phyloP scores from a whole-genome alignment of 2,113 vertebrate species.

The Cyanistes caeruleus region DNA sequence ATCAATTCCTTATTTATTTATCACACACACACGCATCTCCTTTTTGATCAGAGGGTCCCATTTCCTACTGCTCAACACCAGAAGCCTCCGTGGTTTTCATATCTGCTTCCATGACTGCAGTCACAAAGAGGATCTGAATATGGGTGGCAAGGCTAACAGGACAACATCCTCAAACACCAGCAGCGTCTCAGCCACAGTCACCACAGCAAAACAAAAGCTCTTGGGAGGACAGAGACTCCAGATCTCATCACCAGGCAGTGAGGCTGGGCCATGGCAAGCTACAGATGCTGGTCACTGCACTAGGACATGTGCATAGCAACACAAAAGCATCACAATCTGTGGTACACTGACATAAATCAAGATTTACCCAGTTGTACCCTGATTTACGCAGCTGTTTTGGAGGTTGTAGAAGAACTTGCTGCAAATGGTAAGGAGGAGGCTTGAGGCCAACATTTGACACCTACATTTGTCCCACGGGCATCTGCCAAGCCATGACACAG shows the following conservation, averaged over 20 bases:
- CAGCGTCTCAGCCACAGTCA: fast-evolving
- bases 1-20: not conserved
- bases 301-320: fast-evolving
- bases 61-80: not conserved
- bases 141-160: not conserved
- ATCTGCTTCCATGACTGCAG: fast-evolving
- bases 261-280: not conserved
- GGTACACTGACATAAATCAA: not conserved
- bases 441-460: not conserved
- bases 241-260: not conserved
- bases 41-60: not conserved
- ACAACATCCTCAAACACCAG: not conserved
- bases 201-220: not conserved
- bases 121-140: not conserved
- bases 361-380: not conserved
- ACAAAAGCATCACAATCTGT: not conserved
- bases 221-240: not conserved
- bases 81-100: not conserved
- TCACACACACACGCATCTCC: not conserved
- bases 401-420: not conserved
- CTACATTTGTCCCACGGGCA: not conserved
- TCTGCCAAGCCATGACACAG: not conserved
- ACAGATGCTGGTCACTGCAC: not conserved
- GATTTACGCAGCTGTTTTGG: not conserved
- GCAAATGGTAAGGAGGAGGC: not conserved